Percentiles rank a stretch among this genome's conserved stretches.
Evolutionary conservation across 1,140 invertebrate species (phyloP).

Genomic region (Nasonia longicornis): DNA sequence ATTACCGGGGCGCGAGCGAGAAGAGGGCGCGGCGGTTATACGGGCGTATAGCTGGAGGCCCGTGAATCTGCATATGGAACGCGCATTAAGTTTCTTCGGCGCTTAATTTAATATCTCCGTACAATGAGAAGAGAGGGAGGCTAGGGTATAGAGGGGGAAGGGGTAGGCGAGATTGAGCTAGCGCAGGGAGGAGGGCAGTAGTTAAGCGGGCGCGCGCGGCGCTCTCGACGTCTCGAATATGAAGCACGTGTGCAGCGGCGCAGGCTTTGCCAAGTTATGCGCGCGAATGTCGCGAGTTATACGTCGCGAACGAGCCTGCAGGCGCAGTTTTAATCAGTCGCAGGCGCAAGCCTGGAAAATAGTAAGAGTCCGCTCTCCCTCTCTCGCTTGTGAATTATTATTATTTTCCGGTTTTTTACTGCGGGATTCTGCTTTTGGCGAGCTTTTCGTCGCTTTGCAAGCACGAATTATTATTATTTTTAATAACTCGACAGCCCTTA

Average conservation of each 20-base stretch:
- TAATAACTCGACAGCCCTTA: too few species aligned
- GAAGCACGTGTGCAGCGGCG: slow-evolving; percentile 35
- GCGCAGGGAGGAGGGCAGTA: slow-evolving; percentile 21
- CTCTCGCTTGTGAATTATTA: neutral
- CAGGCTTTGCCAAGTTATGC: slow-evolving; percentile 26
- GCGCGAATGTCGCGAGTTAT: slow-evolving; percentile 39
- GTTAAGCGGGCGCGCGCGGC: slow-evolving; percentile 28
- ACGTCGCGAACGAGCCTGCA: neutral
- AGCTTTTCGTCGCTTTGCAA: neutral
- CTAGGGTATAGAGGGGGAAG: slow-evolving; percentile 23
- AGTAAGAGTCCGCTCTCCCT: neutral
- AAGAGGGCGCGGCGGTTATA: slow-evolving; percentile 1
- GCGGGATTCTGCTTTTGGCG: neutral
- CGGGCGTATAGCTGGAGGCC: slow-evolving; percentile 52
- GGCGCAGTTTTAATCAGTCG: slow-evolving; percentile 40
- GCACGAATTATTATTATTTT: too few species aligned
- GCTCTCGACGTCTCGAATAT: slow-evolving; percentile 48
- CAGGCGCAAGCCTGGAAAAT: neutral
- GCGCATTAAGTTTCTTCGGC: slow-evolving; percentile 65
- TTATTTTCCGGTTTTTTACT: neutral
- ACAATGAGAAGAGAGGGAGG: slow-evolving; percentile 48
- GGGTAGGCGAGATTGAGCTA: slow-evolving; percentile 16
- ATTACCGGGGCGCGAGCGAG: slow-evolving; percentile 54
- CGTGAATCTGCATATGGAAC: slow-evolving; percentile 68
- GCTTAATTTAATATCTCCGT: slow-evolving; percentile 65